These are phyloP conservation scores for Phylloscopus trochiloides DNA, from an alignment of 2,113 vertebrate genomes.

Conservation along the genomic window DNA sequence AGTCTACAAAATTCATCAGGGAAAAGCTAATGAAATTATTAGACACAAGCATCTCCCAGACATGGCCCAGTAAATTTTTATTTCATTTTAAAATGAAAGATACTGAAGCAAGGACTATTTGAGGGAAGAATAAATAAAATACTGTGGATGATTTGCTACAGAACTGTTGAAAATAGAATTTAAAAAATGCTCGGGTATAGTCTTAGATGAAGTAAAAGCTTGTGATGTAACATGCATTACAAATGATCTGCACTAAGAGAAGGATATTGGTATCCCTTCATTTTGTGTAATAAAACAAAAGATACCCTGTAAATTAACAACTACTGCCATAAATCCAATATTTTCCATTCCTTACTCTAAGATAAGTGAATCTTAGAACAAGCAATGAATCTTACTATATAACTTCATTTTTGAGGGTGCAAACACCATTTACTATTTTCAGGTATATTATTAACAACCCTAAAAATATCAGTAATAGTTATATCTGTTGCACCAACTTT, in stretches of 20 bases:
- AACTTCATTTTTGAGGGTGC: background rate
- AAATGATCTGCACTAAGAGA: background rate
- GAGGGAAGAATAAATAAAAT: background rate
- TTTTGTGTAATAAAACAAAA: background rate
- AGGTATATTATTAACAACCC: background rate
- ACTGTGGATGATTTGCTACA: background rate
- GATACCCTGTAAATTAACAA: background rate
- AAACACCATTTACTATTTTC: background rate
- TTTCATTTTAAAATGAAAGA: slow-evolving; percentile 27
- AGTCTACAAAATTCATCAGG: slow-evolving; percentile 23
- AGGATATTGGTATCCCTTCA: background rate
- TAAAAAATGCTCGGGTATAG: background rate
- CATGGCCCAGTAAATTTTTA: background rate
- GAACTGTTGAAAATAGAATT: background rate
- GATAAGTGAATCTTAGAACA: background rate
- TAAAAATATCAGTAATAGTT: background rate
- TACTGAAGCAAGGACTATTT: background rate
- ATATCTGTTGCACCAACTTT: background rate
- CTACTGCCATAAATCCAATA: background rate
- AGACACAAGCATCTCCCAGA: background rate
- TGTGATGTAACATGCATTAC: background rate
- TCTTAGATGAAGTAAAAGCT: background rate
- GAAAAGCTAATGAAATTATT: slow-evolving; percentile 28
- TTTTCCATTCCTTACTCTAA: background rate
- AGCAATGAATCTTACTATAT: background rate